Evolutionary conservation across 2,797 vertebrate genomes (phyloP).

Genomic region (Fistularia commersonii): DNA sequence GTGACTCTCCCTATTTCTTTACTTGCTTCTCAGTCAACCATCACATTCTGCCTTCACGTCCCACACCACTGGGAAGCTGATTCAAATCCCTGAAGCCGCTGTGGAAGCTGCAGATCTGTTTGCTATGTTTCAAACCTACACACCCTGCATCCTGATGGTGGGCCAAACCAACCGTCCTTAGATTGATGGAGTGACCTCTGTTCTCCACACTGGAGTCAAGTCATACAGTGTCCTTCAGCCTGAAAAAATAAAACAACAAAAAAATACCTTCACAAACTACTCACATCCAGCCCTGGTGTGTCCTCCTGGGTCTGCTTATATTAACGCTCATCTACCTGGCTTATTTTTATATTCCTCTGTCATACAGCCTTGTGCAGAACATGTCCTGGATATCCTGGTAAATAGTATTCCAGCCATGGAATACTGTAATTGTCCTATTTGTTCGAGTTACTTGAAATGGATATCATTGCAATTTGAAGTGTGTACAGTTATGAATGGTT

Average conservation of each 20-base stretch:
- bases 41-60: slow-evolving; percentile 17
- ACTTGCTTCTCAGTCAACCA: slow-evolving; percentile 33
- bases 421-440: too few relatives aligned
- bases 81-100: slow-evolving; percentile 15
- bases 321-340: too few relatives aligned
- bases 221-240: slow-evolving; percentile 11
- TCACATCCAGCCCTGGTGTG: slow-evolving; percentile 2
- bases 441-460: too few relatives aligned
- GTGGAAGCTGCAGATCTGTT: slow-evolving; percentile 5
- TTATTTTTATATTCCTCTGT: too few relatives aligned
- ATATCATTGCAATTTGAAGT: too few relatives aligned
- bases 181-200: slow-evolving; percentile 35
- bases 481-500: too few relatives aligned
- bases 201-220: slow-evolving; percentile 2
- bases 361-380: too few relatives aligned
- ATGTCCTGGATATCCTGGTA: too few relatives aligned
- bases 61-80: slow-evolving; percentile 11
- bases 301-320: background rate
- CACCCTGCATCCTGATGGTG: background rate
- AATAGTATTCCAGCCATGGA: too few relatives aligned
- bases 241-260: slow-evolving; percentile 9
- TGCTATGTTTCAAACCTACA: background rate
- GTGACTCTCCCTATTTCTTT: slow-evolving; percentile 20
- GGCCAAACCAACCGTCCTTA: slow-evolving; percentile 6
- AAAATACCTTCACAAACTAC: slow-evolving; percentile 19